Evolutionary conservation across 2,113 vertebrate genomes (phyloP).

Genomic region (Etheostoma spectabile): DNA sequence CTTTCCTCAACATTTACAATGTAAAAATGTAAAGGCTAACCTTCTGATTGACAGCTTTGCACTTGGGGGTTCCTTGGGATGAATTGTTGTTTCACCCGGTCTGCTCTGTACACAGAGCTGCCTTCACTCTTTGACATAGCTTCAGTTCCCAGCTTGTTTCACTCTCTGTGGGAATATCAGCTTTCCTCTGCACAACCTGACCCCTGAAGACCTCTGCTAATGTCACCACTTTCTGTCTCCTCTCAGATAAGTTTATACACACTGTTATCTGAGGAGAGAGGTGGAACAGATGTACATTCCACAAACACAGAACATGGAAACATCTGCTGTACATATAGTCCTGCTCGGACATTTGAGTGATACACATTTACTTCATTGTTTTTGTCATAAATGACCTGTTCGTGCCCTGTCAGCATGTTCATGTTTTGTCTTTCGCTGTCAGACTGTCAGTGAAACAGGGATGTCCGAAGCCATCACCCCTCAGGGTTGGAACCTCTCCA

Average conservation of each 20-base stretch:
- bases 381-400: background rate
- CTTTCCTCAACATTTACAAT: background rate
- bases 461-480: conserved; percentile 42
- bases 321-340: background rate
- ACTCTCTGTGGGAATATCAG: conserved; percentile 49
- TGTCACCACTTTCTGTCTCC: conserved; percentile 33
- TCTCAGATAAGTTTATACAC: conserved; percentile 9
- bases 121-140: background rate
- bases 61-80: background rate
- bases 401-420: conserved; percentile 15
- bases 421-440: conserved; percentile 29
- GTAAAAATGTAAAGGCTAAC: background rate
- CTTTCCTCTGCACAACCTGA: conserved; percentile 22
- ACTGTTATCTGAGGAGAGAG: background rate
- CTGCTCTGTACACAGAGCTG: conserved; percentile 2
- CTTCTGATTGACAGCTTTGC: conserved; percentile 2
- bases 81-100: background rate
- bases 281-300: background rate
- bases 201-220: conserved; percentile 51
- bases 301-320: background rate
- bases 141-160: background rate
- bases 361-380: conserved; percentile 1
- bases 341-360: background rate
- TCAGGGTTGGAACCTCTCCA: conserved; percentile 59
- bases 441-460: conserved; percentile 33